Conservation (phyloP, 1,140 invertebrate species). For the Trichogramma pretiosum region DNA sequence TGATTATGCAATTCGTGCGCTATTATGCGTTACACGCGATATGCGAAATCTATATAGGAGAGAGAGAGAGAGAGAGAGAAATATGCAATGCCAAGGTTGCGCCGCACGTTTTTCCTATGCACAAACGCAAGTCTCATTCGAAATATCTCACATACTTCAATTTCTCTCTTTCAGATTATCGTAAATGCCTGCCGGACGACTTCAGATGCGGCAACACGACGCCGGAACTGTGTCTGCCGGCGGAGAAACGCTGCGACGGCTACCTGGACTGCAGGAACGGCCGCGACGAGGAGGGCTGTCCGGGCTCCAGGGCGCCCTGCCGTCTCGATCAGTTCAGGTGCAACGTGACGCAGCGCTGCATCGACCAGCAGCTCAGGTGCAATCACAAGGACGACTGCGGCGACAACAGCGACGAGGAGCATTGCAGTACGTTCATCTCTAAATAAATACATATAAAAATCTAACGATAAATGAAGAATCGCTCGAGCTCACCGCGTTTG, state of each 20-base stretch:
- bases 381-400: slow-evolving; percentile 84
- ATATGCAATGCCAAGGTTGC: slow-evolving; percentile 1
- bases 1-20: too few species aligned
- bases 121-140: too few species aligned
- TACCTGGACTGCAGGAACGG: slow-evolving; percentile 79
- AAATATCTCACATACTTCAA: background rate
- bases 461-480: background rate
- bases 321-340: slow-evolving; percentile 84
- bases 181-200: slow-evolving; percentile 75
- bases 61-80: too few species aligned
- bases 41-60: too few species aligned
- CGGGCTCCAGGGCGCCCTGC: slow-evolving; percentile 46
- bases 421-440: slow-evolving; percentile 67
- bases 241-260: slow-evolving; percentile 81
- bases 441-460: too few species aligned
- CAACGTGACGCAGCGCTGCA: slow-evolving; percentile 71
- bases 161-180: slow-evolving; percentile 57
- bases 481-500: background rate
- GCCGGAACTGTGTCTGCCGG: slow-evolving; percentile 71
- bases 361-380: slow-evolving; percentile 72
- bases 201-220: slow-evolving; percentile 62
- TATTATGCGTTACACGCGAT: background rate
- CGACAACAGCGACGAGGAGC: slow-evolving; percentile 81
- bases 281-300: slow-evolving; percentile 74
- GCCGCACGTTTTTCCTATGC: too few species aligned